Percentiles rank a stretch among this genome's conserved stretches.
Evolutionary conservation across 2,888 invertebrate species (phyloP).

Genomic region (Chaitophorus viminalis): DNA sequence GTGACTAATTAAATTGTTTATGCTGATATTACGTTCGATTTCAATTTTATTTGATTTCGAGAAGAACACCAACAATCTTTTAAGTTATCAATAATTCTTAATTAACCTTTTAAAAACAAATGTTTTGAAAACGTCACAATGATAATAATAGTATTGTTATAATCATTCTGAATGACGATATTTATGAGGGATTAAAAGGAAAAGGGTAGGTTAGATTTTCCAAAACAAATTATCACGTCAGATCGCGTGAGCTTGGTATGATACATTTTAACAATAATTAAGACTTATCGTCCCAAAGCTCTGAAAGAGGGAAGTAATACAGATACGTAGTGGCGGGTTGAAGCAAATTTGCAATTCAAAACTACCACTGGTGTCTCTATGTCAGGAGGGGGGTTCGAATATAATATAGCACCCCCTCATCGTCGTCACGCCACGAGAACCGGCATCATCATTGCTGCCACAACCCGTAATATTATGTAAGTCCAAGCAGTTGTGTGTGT

Average conservation of each 20-base stretch:
- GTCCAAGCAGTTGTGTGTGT: background rate
- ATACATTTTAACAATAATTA: slow-evolving; percentile 54
- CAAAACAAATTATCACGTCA: slow-evolving; percentile 50
- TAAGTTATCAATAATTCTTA: too few species aligned
- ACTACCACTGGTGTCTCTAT: background rate
- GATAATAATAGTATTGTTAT: background rate
- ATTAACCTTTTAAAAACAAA: background rate
- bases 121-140: background rate
- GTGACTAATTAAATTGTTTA: too few species aligned
- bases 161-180: background rate
- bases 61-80: too few species aligned
- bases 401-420: background rate
- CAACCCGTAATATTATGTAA: slow-evolving; percentile 8
- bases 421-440: slow-evolving; percentile 10
- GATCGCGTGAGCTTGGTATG: slow-evolving; percentile 9
- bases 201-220: slow-evolving; percentile 12
- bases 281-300: slow-evolving; percentile 47
- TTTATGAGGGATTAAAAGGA: slow-evolving; percentile 33
- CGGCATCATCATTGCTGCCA: background rate
- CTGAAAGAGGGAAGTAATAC: background rate
- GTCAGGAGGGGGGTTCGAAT: background rate
- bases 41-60: too few species aligned
- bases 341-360: slow-evolving; percentile 57
- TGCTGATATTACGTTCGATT: too few species aligned
- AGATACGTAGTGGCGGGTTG: background rate